A percentile compares a stretch with the other conserved stretches of the same genome.
Evolutionary conservation across 2,888 invertebrate species (phyloP).

Genomic region (Rhyacophila evoluta): DNA sequence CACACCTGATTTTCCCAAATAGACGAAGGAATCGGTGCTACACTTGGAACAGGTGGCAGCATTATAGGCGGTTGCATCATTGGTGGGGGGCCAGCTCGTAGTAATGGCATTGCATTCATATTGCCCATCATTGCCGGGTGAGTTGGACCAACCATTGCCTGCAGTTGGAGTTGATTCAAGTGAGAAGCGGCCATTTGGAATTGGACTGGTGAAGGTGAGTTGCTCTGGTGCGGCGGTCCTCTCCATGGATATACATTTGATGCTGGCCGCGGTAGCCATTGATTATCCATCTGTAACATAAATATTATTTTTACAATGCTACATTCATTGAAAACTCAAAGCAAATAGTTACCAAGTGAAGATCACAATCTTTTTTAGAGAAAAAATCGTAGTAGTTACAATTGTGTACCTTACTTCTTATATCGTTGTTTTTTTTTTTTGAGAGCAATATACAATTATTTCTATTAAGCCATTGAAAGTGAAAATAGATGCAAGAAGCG

Average conservation of each 20-base stretch:
- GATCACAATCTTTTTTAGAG: too few relatives aligned
- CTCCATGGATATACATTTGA: background rate
- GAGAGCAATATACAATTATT: too few relatives aligned
- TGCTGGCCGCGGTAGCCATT: background rate
- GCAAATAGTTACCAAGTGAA: too few relatives aligned
- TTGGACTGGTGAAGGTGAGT: slow-evolving; percentile 25
- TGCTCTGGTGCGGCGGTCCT: background rate
- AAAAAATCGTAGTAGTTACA: too few relatives aligned
- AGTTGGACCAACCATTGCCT: background rate
- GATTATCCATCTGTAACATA: background rate
- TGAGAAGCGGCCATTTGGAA: background rate
- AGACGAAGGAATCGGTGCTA: background rate
- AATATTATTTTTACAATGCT: background rate
- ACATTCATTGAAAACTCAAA: background rate
- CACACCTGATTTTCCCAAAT: slow-evolving; percentile 28
- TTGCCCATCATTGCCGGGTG: background rate
- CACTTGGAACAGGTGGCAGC: background rate
- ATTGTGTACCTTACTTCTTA: too few relatives aligned
- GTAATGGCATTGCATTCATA: background rate
- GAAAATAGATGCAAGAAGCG: too few relatives aligned
- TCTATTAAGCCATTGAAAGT: too few relatives aligned
- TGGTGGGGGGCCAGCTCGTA: background rate
- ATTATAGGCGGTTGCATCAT: background rate
- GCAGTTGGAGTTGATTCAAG: background rate
- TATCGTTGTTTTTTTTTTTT: too few relatives aligned